Percentiles rank a stretch among this genome's conserved stretches.
phyloP scores from a whole-genome alignment of 2,797 vertebrate genomes.

The Limosa lapponica region DNA sequence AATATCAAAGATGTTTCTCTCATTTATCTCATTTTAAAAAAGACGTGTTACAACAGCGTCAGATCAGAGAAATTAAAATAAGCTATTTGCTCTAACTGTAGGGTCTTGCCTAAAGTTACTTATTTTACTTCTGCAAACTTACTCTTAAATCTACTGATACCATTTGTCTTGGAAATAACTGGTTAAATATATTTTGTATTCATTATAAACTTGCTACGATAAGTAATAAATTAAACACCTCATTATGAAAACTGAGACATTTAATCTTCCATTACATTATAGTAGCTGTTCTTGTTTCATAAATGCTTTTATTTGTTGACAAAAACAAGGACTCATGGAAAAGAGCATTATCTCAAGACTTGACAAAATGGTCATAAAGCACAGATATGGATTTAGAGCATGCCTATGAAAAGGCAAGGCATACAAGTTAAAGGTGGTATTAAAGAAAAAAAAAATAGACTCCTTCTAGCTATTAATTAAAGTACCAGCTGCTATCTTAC shows the following conservation, averaged over 20 bases:
- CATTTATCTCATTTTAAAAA: not conserved
- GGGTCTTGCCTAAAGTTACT: not conserved
- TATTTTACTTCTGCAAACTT: not conserved
- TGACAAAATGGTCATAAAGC: not conserved
- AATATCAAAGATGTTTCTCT: not conserved
- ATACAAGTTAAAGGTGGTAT: not conserved
- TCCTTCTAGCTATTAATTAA: not conserved
- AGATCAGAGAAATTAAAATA: not conserved
- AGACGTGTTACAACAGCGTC: not conserved
- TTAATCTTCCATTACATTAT: not conserved
- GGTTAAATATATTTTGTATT: not conserved
- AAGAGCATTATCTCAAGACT: not conserved
- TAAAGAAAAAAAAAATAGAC: not conserved
- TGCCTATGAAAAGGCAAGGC: not conserved
- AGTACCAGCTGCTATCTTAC: constrained; percentile 68
- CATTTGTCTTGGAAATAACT: not conserved
- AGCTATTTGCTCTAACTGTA: not conserved
- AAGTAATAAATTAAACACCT: not conserved
- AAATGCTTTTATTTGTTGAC: not conserved
- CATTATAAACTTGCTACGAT: not conserved
- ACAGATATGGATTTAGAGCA: not conserved
- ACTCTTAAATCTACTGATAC: not conserved
- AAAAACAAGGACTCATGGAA: not conserved
- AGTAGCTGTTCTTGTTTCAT: not conserved
- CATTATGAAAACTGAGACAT: not conserved